Evolutionary conservation across 1,140 invertebrate species (phyloP), one percentile per base, ranked within the genome.

Genomic region (Drosophila guanche): DNA sequence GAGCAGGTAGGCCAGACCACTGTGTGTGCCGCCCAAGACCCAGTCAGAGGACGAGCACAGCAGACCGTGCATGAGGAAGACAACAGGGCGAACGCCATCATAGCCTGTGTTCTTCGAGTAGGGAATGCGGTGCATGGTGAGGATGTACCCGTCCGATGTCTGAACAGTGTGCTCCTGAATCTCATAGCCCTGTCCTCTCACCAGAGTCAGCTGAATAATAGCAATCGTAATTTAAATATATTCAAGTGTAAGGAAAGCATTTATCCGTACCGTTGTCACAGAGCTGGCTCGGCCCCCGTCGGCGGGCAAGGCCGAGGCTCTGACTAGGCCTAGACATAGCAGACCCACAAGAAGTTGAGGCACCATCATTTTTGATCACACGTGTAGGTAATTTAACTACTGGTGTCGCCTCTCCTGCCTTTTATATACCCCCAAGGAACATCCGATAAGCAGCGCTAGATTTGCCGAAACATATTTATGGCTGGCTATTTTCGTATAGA

Each of bases 1-100:
- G 6, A 95, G 62, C 47, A 84, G 46, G 6, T 62, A 90, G 2
- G 81, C 95, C 45, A 95, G 89, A 50, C 93, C 93, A 75, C 93
- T 94, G 16, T 92, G 91, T 0, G 95, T 94, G 0, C 93, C 93
- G 66, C 93, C 93, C 3, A 96, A 80, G 2, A 96, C 92, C 94
- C 94, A 97, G 77, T 95, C 94, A 2, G 94, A 93, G 0, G 95
- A 95, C 20, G 94, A 94, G 1, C 93, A 94, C 1, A 96, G 69
- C n/a, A 97, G 77, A 2, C 96, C 96, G 84, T 97, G 96, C 91
- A 96, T 94, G 0, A 97, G 79, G 10, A 95, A 93, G 5, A 94
- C 93, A 7, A 71, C 29, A 58, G 78, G 55, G 37, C 89, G 46
- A 50, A 51, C n/a, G 0, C 75, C 60, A 43, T 29, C 25, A n/a